phyloP scores from a whole-genome alignment of 53 echinoderm and acorn worm genomes.

The Apostichopus leukothele region DNA sequence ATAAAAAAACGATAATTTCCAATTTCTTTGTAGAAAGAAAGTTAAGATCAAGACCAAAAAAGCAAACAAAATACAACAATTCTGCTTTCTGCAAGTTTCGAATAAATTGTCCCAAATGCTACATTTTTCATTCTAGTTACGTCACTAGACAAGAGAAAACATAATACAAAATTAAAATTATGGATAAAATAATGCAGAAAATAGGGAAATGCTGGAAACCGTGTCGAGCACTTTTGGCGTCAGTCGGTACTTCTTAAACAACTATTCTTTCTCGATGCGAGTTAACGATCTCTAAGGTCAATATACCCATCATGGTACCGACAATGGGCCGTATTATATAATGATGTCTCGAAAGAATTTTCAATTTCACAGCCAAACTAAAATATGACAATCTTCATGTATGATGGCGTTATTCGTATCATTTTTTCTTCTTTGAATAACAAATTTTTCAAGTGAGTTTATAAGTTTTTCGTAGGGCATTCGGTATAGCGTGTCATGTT shows the following conservation, averaged over 20 bases:
- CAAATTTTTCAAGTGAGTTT: slow-evolving; percentile 26
- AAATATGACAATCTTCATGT: slow-evolving; percentile 28
- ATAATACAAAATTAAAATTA: too few species aligned
- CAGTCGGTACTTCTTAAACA: slow-evolving; percentile 7
- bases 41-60: too few species aligned
- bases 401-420: slow-evolving; percentile 32
- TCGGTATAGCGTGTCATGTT: slow-evolving; percentile 21
- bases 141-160: too few species aligned
- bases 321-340: too few species aligned
- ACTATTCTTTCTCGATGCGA: not conserved
- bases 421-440: slow-evolving; percentile 32
- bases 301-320: not conserved
- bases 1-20: too few species aligned
- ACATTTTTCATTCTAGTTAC: too few species aligned
- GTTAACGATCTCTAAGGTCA: not conserved
- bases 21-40: too few species aligned
- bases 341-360: not conserved
- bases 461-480: slow-evolving; percentile 20
- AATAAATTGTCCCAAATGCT: too few species aligned
- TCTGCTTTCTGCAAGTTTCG: too few species aligned
- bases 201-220: not conserved
- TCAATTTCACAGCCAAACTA: slow-evolving; percentile 3
- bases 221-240: slow-evolving; percentile 18
- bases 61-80: too few species aligned
- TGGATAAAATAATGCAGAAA: too few species aligned